Base-by-base conservation (phyloP, 1,140 invertebrate genomes). In the Glossosoma conforme region DNA sequence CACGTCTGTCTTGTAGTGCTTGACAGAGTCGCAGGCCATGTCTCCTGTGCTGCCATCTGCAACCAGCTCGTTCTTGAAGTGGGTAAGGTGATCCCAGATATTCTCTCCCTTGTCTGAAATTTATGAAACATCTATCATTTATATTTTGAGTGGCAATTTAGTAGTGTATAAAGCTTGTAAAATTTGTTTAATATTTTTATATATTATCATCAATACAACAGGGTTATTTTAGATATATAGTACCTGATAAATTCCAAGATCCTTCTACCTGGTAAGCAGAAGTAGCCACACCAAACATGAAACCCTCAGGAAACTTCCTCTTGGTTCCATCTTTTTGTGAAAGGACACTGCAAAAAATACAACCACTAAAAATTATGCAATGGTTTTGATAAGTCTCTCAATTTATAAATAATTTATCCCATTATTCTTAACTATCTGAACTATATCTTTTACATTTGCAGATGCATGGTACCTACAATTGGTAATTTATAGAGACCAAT, bases 221-320 rank as follows among this genome's bases (percentile, higher is more conserved):
- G 8, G 25, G n/a, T 30, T 9, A 30, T 9, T 30, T 30, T 30
- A 9, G 8, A 30, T 30, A 30, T 30, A n/a, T 8, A 30, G 25
- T 71, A 77, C 79, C 78, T 47, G 68, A 70, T 41, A 61, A 65
- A 56, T 77, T 71, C 72, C 76, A 79, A 2, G 61, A 78, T 17
- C 80, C 80, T 68, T 82, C 80, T 14, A 79, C 67, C 59, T 81
- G 79, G 60, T 75, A 80, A 3, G 76, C 60, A 8, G 77, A 65
- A 0, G 78, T 75, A 0, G 74, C 72, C 0, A 70, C 70, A 13
- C 78, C 77, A 50, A 80, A 70, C 24, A 72, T 60, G 47, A 82
- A 80, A 13, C 63, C 62, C 4, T 74, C 59, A 2, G 80, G 77
- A 58, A 81, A 79, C 30, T 61, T 64, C 28, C 64, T 58, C 5